Evolutionary conservation across 2,797 vertebrate species (phyloP).

Genomic region (Sphaeramia orbicularis): DNA sequence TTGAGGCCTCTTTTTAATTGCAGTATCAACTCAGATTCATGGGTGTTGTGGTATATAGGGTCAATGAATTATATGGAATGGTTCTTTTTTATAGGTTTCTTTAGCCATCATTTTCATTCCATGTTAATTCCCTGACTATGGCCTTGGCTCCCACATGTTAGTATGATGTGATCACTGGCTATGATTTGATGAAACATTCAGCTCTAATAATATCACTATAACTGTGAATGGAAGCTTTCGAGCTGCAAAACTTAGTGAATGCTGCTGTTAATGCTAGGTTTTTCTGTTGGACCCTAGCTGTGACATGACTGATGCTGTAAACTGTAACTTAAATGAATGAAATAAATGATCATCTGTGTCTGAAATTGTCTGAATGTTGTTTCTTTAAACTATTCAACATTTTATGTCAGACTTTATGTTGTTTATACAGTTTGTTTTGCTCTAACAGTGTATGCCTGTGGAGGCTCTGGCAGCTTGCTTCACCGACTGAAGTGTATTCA

Average conservation of each 20-base stretch:
- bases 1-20: no score
- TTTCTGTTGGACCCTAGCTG: slow-evolving; percentile 24
- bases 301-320: slow-evolving; percentile 10
- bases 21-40: no score
- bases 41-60: no score
- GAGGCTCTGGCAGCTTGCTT: slow-evolving; percentile 62
- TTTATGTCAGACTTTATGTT: slow-evolving; percentile 25
- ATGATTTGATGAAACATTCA: slow-evolving; percentile 36
- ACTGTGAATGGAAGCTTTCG: slow-evolving; percentile 29
- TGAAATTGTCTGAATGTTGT: neutral
- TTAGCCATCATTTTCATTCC: no score
- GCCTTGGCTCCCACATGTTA: slow-evolving; percentile 18
- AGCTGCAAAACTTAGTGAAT: slow-evolving; percentile 28
- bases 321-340: neutral
- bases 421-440: slow-evolving; percentile 52
- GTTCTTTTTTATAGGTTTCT: no score
- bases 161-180: slow-evolving; percentile 29
- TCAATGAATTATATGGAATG: no score
- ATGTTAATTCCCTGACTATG: no score
- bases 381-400: neutral
- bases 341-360: slow-evolving; percentile 10
- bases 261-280: slow-evolving; percentile 17
- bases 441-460: slow-evolving; percentile 38
- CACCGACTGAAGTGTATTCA: slow-evolving; percentile 55
- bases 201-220: slow-evolving; percentile 24